phyloP scores from a whole-genome alignment of 2,888 invertebrate genomes.

The Nemotelus nigrinus region DNA sequence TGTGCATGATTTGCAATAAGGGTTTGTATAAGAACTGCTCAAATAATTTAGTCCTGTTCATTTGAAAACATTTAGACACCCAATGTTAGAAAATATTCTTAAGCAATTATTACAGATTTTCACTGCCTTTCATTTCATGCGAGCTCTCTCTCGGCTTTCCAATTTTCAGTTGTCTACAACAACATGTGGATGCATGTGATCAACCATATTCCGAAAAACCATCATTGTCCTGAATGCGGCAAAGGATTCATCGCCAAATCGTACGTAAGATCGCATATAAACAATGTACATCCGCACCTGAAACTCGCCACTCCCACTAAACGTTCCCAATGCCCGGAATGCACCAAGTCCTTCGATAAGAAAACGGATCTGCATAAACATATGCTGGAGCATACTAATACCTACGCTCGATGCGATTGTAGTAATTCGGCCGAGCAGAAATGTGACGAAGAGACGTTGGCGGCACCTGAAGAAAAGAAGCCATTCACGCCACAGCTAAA shows the following conservation, averaged over 20 bases:
- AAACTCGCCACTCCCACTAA: not conserved
- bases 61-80: too few species aligned
- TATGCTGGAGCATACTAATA: slow-evolving; percentile 35
- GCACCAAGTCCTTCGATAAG: slow-evolving; percentile 21
- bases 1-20: slow-evolving; percentile 42
- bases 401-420: slow-evolving; percentile 30
- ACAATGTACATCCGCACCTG: slow-evolving; percentile 24
- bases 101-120: too few species aligned
- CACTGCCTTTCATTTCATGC: not conserved
- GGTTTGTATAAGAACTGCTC: slow-evolving; percentile 10
- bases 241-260: slow-evolving; percentile 35
- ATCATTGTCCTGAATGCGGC: slow-evolving; percentile 36
- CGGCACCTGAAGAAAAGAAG: slow-evolving; percentile 1
- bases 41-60: too few species aligned
- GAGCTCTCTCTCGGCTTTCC: not conserved
- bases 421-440: slow-evolving; percentile 18
- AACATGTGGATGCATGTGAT: slow-evolving; percentile 42
- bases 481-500: not conserved
- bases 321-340: slow-evolving; percentile 40
- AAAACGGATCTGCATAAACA: slow-evolving; percentile 37
- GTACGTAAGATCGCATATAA: slow-evolving; percentile 35
- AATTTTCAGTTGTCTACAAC: slow-evolving; percentile 33
- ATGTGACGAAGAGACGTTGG: not conserved
- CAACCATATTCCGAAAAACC: slow-evolving; percentile 43
- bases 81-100: too few species aligned